Evolutionary conservation across 2,113 vertebrate species (phyloP).

Genomic region (Antidorcas marsupialis): DNA sequence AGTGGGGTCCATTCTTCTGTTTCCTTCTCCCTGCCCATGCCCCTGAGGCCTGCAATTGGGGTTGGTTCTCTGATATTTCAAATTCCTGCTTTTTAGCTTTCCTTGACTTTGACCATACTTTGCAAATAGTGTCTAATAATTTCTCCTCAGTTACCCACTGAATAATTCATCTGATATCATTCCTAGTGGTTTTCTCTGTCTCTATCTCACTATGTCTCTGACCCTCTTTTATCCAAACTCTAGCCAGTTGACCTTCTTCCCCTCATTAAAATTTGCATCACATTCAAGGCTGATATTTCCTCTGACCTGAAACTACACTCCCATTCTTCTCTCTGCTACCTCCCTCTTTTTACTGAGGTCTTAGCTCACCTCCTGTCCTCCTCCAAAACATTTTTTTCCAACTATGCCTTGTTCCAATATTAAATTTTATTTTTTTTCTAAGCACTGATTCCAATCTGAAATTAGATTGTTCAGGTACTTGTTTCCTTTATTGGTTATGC

Average conservation of each 20-base stretch:
- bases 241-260: not conserved
- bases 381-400: not conserved
- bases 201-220: not conserved
- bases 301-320: not conserved
- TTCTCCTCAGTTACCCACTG: not conserved
- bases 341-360: not conserved
- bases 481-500: not conserved
- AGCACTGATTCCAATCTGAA: not conserved
- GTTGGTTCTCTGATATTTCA: no score
- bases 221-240: no score
- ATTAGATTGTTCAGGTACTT: not conserved
- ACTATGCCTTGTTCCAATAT: not conserved
- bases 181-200: not conserved
- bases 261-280: not conserved
- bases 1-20: fast-evolving
- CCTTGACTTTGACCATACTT: not conserved
- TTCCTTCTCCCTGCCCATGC: no score
- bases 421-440: not conserved
- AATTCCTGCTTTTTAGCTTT: not conserved
- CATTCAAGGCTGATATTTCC: not conserved
- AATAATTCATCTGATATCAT: not conserved
- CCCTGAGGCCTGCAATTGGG: not conserved
- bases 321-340: no score
- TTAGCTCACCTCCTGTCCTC: not conserved
- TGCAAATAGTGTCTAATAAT: not conserved